Evolutionary conservation across 1,140 invertebrate species (phyloP), one percentile per base, ranked within the genome.

Genomic region (Brachionus manjavacas): DNA sequence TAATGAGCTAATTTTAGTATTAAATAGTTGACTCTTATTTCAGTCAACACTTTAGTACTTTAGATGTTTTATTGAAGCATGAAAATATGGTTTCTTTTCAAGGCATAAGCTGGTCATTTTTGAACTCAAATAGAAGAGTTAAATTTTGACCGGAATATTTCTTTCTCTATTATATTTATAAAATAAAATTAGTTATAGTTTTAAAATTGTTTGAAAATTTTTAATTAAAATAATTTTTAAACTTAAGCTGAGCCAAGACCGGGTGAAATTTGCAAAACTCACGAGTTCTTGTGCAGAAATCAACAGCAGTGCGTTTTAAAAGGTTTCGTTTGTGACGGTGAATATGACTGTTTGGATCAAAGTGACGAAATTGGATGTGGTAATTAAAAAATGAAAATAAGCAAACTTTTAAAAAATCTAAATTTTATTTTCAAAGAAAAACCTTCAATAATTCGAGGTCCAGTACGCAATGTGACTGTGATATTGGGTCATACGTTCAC

Each of bases 311-410:
- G 97, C 87, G 94, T 99, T 85, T 96, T 96, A 0, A 94, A 93
- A 88, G 93, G 92, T 85, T 98, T 95, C 91, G 95, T 98, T 86
- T 99, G 97, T 89, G 97, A 99, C 88, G 91, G 92, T 39, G 92
- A 95, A 86, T 91, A 91, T 79, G 97, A 99, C 88, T 98, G 96
- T 90, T 88, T 87, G 85, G 96, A 98, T 88, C 92, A 92, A 70
- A 94, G 93, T 84, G 97, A 98, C 90, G 96, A 98, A 92, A 91
- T 94, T 86, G 95, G 95, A 78, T 97, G 95, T 89, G 91, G 95
- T 55, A 31, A 31, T 25, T 16, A 8, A 11, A 20, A 3, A 9
- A 41, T 23, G 39, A 28, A 39, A 16, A 6, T n/a, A n/a, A 14
- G n/a, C n/a, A 70, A 35, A 28, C 49, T 93, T 92, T 8, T 92